Evolutionary conservation across 2,113 vertebrate genomes (phyloP), one percentile per base, ranked within the genome.

Genomic region (Benitochromis conjunctus): DNA sequence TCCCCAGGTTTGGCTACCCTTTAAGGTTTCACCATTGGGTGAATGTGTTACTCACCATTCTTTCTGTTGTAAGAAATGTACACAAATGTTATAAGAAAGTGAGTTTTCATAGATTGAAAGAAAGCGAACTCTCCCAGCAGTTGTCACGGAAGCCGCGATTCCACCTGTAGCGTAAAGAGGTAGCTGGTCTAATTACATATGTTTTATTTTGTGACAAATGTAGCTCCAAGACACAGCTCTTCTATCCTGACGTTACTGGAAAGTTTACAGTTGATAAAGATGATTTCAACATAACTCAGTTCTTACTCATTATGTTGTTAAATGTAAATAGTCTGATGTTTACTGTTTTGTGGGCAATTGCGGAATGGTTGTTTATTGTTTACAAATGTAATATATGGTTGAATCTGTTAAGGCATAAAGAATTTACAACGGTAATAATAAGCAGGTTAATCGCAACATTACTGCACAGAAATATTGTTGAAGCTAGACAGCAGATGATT

Each of bases 271-370:
- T 9, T 58, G 26, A 31, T 31, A 31, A 58, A 58, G 14, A 58
- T 3, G 0, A 58, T 26, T 31, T 58, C 57, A 18, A 9, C 4
- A 4, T 29, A 29, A n/a, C n/a, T n/a, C 56, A 58, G 56, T 58
- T 58, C 56, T 58, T 5, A 5, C 13, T 58, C 14, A 31, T 58
- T 16, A 16, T 58, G 56, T 58, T 58, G 56, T 58, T 58, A 29
- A 58, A 58, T 58, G 56, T 58, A 29, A 58, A 29, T 58, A 31
- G 56, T 58, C 13, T 31, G 26, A 7, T 58, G 1, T 31, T 16
- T 5, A 58, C 4, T 58, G 1, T 18, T 5, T 58, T 58, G 24
- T 58, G 0, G 56, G 56, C 2, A 58, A 0, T 29, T 58, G 24
- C 13, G 9, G 13, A 58, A 29, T 58, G 56, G 29, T 0, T 58